phyloP scores from a whole-genome alignment of 2,113 vertebrate genomes.

The Pagrus major region DNA sequence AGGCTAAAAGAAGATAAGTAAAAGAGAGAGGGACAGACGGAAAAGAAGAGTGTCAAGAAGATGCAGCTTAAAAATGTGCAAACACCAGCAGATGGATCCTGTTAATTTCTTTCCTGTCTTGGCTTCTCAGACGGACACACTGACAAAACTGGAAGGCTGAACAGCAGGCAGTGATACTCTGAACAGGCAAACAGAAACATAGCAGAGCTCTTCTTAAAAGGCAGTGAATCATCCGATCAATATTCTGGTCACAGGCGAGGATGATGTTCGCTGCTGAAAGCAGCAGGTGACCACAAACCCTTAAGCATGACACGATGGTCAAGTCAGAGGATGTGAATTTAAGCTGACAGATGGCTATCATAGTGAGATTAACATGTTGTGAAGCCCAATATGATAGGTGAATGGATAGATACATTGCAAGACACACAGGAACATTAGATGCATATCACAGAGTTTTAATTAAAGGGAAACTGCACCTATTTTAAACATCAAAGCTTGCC shows the following conservation, averaged over 20 bases:
- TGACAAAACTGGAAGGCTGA: background rate
- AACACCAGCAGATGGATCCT: constrained; percentile 3
- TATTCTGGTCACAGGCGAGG: background rate
- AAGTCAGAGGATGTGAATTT: background rate
- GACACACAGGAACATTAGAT: background rate
- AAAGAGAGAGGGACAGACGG: background rate
- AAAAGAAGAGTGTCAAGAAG: background rate
- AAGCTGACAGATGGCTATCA: background rate
- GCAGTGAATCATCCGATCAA: background rate
- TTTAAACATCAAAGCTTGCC: no score
- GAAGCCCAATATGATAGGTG: background rate
- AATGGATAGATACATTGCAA: background rate
- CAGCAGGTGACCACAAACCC: background rate
- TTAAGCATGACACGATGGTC: background rate
- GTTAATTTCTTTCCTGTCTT: background rate
- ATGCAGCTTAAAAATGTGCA: background rate
- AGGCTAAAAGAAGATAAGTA: background rate
- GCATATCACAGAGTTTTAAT: background rate
- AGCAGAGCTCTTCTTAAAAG: background rate
- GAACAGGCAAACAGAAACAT: background rate
- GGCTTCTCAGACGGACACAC: background rate
- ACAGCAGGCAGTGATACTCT: background rate
- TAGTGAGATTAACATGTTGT: background rate
- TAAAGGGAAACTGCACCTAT: background rate
- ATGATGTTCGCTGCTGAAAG: background rate